These are phyloP conservation scores for Anadara kagoshimensis DNA, from an alignment of 1,140 invertebrate species.

Conservation along the genomic window DNA sequence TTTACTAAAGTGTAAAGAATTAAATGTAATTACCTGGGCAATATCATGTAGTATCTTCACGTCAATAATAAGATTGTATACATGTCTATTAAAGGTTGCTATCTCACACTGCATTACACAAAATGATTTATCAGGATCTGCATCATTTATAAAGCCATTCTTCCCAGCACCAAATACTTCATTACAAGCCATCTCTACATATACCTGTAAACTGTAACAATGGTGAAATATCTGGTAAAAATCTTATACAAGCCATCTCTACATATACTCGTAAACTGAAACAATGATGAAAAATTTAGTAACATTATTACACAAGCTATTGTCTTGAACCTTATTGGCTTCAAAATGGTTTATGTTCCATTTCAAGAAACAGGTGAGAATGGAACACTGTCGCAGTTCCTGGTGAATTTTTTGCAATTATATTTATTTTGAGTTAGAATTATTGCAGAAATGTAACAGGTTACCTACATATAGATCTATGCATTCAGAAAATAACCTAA, in stretches of 20 bases:
- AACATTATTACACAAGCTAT: not conserved
- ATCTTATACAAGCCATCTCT: constrained; percentile 75
- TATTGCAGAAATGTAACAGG: too few species aligned
- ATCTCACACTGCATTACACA: constrained; percentile 73
- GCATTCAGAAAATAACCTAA: too few species aligned
- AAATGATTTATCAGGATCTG: constrained; percentile 71
- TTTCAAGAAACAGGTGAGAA: too few species aligned
- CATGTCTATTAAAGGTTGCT: constrained; percentile 72
- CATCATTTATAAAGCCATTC: constrained; percentile 71
- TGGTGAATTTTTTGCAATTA: too few species aligned
- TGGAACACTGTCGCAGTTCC: too few species aligned
- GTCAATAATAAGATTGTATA: constrained; percentile 74
- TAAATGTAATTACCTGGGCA: constrained; percentile 61
- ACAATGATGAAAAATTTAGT: not conserved
- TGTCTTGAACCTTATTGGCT: not conserved
- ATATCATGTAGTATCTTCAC: constrained; percentile 75
- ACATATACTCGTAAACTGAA: constrained; percentile 70
- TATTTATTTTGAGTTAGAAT: too few species aligned
- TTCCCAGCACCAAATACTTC: constrained; percentile 74
- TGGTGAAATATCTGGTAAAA: not conserved
- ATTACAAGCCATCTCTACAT: constrained; percentile 77
- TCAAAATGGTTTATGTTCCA: too few species aligned
- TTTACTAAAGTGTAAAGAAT: too few species aligned
- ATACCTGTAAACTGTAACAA: constrained; percentile 60
- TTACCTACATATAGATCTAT: too few species aligned